Percentiles rank a stretch among this genome's conserved stretches.
Evolutionary conservation across 2,797 vertebrate genomes (phyloP).

Genomic region (Siniperca undulata): DNA sequence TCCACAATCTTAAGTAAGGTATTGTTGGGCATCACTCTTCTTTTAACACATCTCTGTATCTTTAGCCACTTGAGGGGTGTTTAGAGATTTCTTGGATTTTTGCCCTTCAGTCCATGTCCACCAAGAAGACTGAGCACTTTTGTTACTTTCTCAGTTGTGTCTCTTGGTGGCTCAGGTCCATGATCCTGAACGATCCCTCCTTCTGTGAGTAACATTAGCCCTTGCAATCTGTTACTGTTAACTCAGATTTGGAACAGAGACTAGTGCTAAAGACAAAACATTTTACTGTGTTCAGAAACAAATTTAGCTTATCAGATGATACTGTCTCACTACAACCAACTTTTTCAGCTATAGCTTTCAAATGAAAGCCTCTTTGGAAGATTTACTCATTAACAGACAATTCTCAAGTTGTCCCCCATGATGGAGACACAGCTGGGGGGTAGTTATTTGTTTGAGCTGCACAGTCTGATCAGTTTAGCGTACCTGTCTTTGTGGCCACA

Average conservation of each 20-base stretch:
- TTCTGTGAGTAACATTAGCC: slow-evolving; percentile 37
- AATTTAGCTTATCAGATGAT: slow-evolving; percentile 13
- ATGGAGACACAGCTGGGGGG: slow-evolving; percentile 8
- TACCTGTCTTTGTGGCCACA: slow-evolving; percentile 34
- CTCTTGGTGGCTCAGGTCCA: slow-evolving; percentile 43
- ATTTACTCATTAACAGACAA: not conserved
- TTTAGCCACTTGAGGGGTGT: not conserved
- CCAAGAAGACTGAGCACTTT: not conserved
- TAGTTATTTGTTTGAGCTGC: slow-evolving; percentile 21
- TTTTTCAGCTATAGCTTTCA: not conserved
- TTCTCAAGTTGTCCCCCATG: not conserved
- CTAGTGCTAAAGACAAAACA: not conserved
- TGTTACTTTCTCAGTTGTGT: slow-evolving; percentile 30
- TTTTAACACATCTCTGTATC: not conserved
- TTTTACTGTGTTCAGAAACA: slow-evolving; percentile 2
- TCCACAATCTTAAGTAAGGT: not conserved
- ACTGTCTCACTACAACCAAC: not conserved
- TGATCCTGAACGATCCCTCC: slow-evolving; percentile 37
- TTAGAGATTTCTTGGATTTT: not conserved
- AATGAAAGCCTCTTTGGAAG: not conserved
- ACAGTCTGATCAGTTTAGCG: not conserved
- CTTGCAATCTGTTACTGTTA: slow-evolving; percentile 11
- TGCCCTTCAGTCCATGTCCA: not conserved
- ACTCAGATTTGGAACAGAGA: slow-evolving; percentile 10
- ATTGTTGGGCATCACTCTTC: not conserved